Conservation (phyloP, 1,140 invertebrate genomes). For the Atta colombica region DNA sequence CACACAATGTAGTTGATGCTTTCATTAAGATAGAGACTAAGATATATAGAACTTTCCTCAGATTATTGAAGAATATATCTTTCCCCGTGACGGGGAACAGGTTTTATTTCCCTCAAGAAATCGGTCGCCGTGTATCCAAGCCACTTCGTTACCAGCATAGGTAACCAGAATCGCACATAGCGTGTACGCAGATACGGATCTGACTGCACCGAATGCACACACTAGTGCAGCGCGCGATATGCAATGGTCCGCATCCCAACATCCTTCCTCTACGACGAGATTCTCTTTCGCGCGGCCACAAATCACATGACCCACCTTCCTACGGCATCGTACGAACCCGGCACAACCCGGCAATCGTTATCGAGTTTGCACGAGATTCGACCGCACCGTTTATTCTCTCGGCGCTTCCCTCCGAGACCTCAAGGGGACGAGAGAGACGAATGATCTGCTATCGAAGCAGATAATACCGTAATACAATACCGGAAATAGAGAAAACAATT, state of each 20-base stretch:
- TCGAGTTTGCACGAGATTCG: conserved; percentile 67
- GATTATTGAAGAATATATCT: conserved; percentile 15
- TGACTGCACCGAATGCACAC: conserved; percentile 44
- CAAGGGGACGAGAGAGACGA: conserved; percentile 2
- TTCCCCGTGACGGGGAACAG: conserved; percentile 12
- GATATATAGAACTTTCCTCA: not conserved
- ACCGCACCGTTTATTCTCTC: conserved; percentile 68
- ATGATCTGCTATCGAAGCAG: conserved; percentile 8
- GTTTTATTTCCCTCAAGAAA: conserved; percentile 39
- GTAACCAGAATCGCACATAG: conserved; percentile 37
- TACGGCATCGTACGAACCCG: conserved; percentile 23
- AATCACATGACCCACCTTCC: conserved; percentile 66
- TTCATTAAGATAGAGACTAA: not conserved
- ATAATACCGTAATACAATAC: conserved; percentile 34
- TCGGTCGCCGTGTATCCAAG: conserved; percentile 37
- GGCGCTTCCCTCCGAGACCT: conserved; percentile 23
- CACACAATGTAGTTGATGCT: not conserved
- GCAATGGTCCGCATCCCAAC: not conserved
- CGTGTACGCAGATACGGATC: conserved; percentile 62
- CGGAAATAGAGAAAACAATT: conserved; percentile 38
- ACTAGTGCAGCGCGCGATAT: conserved; percentile 38
- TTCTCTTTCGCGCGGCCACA: conserved; percentile 46
- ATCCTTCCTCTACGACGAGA: conserved; percentile 32
- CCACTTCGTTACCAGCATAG: conserved; percentile 2
- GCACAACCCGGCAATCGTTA: conserved; percentile 65